Conservation (phyloP, 1,140 invertebrate genomes). For the Camponotus floridanus region DNA sequence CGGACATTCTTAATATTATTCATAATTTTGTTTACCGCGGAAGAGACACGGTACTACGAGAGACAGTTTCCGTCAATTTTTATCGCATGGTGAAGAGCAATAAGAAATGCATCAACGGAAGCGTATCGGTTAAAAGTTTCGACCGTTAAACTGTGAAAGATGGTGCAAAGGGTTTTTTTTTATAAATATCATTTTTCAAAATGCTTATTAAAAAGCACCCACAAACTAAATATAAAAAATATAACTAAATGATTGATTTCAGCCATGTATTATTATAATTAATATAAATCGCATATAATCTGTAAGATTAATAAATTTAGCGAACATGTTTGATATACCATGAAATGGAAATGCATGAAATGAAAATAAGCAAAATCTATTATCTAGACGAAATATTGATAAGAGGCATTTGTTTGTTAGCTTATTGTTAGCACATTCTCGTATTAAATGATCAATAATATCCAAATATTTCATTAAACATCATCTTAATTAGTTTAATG, state of each 20-base stretch:
- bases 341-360: background rate
- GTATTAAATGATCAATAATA: background rate
- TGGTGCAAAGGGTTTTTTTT: background rate
- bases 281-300: background rate
- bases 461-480: background rate
- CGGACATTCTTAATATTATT: slow-evolving; percentile 47
- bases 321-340: background rate
- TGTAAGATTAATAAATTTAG: slow-evolving; percentile 4
- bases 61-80: slow-evolving; percentile 41
- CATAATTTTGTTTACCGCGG: slow-evolving; percentile 46
- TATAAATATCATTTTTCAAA: background rate
- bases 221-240: background rate
- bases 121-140: background rate
- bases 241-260: background rate
- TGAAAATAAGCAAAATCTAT: background rate
- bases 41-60: background rate
- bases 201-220: too few relatives aligned
- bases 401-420: background rate
- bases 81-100: slow-evolving; percentile 31
- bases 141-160: background rate
- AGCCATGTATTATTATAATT: background rate
- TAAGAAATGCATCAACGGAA: background rate
- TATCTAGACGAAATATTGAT: background rate
- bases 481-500: background rate
- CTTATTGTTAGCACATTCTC: background rate